A percentile compares a stretch with the other conserved stretches of the same genome.
Evolutionary conservation across 1,140 invertebrate species (phyloP).

Genomic region (Paraescarpia echinospica): DNA sequence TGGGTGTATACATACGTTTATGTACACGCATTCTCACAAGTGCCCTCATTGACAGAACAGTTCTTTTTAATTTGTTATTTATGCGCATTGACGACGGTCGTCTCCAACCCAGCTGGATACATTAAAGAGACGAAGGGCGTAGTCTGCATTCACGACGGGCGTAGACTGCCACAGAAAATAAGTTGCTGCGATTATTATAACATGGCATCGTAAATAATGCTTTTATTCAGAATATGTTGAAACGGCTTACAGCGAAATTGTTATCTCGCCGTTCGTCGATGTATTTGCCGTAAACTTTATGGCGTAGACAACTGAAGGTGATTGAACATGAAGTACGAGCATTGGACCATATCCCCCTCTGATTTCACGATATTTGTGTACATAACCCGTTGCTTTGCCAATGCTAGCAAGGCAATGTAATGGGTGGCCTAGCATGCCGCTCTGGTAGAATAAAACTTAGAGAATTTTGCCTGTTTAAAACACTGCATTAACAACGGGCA

Average conservation of each 20-base stretch:
- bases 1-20: background rate
- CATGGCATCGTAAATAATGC: background rate
- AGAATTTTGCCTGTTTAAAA: no score
- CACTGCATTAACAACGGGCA: no score
- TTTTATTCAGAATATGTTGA: background rate
- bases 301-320: no score
- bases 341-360: no score
- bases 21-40: background rate
- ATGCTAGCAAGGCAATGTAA: no score
- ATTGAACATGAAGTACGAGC: no score
- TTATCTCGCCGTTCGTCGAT: background rate
- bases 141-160: background rate
- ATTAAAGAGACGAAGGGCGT: background rate
- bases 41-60: background rate
- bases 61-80: background rate
- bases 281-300: no score
- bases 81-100: background rate
- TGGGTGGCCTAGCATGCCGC: no score
- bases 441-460: no score
- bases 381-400: no score
- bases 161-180: background rate
- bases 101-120: background rate
- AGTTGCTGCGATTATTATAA: background rate
- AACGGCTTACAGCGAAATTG: background rate
- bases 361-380: no score